These are phyloP conservation scores for Australoheros facetus DNA, from an alignment of 2,797 vertebrate species.

Conservation along the genomic window DNA sequence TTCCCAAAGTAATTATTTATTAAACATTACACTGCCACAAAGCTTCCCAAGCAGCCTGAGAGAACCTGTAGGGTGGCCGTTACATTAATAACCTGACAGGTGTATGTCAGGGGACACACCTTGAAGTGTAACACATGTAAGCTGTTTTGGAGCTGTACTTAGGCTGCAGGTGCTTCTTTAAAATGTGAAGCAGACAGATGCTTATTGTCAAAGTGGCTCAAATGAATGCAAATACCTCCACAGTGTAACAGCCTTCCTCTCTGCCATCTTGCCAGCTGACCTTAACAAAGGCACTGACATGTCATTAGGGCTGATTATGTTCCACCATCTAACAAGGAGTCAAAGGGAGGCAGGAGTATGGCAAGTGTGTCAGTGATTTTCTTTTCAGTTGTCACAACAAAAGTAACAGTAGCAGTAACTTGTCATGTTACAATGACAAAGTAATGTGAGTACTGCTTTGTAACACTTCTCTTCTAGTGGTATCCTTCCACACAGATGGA, in stretches of 20 bases:
- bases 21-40: too few relatives aligned
- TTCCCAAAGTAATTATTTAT: too few relatives aligned
- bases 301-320: neutral
- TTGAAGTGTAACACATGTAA: too few relatives aligned
- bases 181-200: neutral
- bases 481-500: neutral
- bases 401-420: neutral
- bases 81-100: too few relatives aligned
- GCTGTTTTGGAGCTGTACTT: neutral
- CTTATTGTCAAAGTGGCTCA: neutral
- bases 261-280: too few relatives aligned
- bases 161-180: neutral
- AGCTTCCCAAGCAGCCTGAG: too few relatives aligned
- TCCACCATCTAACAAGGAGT: too few relatives aligned
- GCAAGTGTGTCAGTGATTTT: too few relatives aligned
- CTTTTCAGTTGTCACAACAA: neutral
- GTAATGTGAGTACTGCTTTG: neutral
- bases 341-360: too few relatives aligned
- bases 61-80: too few relatives aligned
- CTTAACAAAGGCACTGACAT: neutral
- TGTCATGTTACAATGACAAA: rapidly evolving
- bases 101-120: too few relatives aligned
- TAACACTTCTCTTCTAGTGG: neutral
- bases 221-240: neutral
- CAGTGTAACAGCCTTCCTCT: too few relatives aligned